phyloP scores from a whole-genome alignment of 2,888 invertebrate genomes.

The Leptopilina syphax region DNA sequence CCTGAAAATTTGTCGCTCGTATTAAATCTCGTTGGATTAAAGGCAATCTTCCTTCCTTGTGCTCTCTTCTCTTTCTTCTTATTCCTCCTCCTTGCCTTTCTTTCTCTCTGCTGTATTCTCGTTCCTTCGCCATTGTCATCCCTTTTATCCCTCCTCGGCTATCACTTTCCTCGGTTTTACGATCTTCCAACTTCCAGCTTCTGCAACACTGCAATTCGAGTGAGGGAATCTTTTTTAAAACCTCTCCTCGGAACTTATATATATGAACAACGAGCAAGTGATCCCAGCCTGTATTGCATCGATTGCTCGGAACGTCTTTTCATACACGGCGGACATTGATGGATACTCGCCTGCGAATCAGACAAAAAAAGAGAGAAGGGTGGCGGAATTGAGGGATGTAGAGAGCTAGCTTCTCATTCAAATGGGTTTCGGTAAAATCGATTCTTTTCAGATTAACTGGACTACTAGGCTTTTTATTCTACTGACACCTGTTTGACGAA shows the following conservation, averaged over 20 bases:
- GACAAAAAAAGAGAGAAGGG: slow-evolving; percentile 11
- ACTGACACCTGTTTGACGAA: slow-evolving; percentile 34
- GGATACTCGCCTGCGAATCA: slow-evolving; percentile 37
- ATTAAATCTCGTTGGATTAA: slow-evolving; percentile 76
- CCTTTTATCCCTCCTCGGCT: slow-evolving; percentile 46
- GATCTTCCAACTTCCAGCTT: slow-evolving; percentile 47
- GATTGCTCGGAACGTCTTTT: slow-evolving; percentile 24
- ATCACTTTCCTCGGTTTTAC: slow-evolving; percentile 50
- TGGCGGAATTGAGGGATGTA: slow-evolving; percentile 1
- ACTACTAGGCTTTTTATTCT: slow-evolving; percentile 21
- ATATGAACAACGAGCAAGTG: slow-evolving; percentile 36
- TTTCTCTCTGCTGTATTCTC: slow-evolving; percentile 47
- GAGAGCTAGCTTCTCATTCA: slow-evolving; percentile 20
- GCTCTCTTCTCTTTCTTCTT: slow-evolving; percentile 54
- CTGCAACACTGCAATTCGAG: slow-evolving; percentile 38
- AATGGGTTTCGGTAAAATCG: slow-evolving; percentile 28
- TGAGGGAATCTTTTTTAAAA: slow-evolving; percentile 31
- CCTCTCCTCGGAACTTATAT: slow-evolving; percentile 8
- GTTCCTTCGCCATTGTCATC: slow-evolving; percentile 49
- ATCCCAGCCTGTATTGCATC: not conserved
- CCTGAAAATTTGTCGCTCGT: slow-evolving; percentile 76
- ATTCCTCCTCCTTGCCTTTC: slow-evolving; percentile 52
- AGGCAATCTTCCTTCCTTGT: slow-evolving; percentile 71
- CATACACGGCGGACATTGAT: slow-evolving; percentile 32
- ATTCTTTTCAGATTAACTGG: slow-evolving; percentile 13